Conservation (phyloP, 2,888 invertebrate species). For the Thecocarcelia acutangulata region DNA sequence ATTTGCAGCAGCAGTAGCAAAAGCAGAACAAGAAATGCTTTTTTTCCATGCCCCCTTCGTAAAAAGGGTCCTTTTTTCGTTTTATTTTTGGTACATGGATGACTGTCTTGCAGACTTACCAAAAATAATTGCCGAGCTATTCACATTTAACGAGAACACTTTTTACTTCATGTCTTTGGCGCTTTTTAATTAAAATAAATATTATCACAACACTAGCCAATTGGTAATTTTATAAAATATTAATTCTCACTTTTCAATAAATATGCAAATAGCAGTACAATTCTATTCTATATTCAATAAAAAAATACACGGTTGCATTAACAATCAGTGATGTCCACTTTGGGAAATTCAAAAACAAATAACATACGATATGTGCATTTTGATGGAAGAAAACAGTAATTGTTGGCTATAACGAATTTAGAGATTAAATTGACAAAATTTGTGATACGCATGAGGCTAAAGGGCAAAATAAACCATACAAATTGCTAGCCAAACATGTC, state of each 20-base stretch:
- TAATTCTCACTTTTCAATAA: constrained; percentile 64
- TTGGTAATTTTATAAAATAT: constrained; percentile 43
- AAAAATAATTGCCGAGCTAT: constrained; percentile 65
- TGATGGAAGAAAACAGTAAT: too few relatives aligned
- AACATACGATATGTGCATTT: too few relatives aligned
- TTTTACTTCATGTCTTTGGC: constrained; percentile 68
- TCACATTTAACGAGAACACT: constrained; percentile 62
- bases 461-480: too few relatives aligned
- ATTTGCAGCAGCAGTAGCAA: constrained; percentile 46
- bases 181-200: constrained; percentile 55
- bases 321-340: constrained; percentile 17
- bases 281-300: constrained; percentile 66
- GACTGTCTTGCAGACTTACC: constrained; percentile 60
- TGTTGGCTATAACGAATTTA: too few relatives aligned
- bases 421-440: too few relatives aligned
- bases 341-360: too few relatives aligned
- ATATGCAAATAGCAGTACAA: constrained; percentile 62
- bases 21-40: constrained; percentile 49
- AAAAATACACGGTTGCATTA: constrained; percentile 56
- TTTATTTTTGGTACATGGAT: constrained; percentile 27
- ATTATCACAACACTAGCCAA: constrained; percentile 58
- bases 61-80: constrained; percentile 53
- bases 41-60: constrained; percentile 53
- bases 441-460: too few relatives aligned
- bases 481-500: too few relatives aligned